Evolutionary conservation across 1,140 invertebrate species (phyloP).

Genomic region (Pectinophora gossypiella): DNA sequence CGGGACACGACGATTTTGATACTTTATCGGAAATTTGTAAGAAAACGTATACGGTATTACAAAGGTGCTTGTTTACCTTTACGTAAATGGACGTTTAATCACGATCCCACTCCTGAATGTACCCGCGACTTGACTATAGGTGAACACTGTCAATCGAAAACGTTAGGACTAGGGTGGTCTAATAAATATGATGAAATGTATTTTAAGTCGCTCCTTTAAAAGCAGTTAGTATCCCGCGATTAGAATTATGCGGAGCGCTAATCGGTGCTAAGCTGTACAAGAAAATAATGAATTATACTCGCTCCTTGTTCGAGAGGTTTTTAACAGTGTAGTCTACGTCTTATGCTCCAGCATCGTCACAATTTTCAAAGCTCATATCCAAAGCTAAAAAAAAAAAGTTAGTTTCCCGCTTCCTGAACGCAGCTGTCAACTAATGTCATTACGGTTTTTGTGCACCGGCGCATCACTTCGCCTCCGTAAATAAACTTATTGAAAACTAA

Average conservation of each 20-base stretch:
- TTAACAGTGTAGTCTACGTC: too few species aligned
- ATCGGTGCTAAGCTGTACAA: slow-evolving; percentile 33
- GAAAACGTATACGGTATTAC: neutral
- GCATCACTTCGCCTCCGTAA: too few species aligned
- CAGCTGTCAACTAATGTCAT: too few species aligned
- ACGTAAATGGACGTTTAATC: slow-evolving; percentile 6
- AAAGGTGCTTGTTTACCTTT: neutral
- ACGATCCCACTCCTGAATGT: neutral
- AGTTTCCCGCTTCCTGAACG: too few species aligned
- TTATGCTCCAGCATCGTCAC: too few species aligned
- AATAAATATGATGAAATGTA: neutral
- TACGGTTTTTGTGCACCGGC: too few species aligned
- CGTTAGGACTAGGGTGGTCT: slow-evolving; percentile 5
- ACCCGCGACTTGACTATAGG: neutral
- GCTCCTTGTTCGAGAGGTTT: too few species aligned
- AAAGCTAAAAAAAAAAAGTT: too few species aligned
- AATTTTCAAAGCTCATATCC: too few species aligned
- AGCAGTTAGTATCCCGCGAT: slow-evolving; percentile 45
- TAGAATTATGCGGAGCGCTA: slow-evolving; percentile 61
- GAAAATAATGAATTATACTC: too few species aligned
- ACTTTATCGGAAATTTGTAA: neutral
- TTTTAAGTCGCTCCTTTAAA: slow-evolving; percentile 56
- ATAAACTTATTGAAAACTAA: too few species aligned
- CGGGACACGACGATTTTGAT: neutral
- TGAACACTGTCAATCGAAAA: slow-evolving; percentile 5